Evolutionary conservation across 64 coral and sea anemone genomes (phyloP), one percentile per base, ranked within the genome.

Genomic region (Porites australiensis): DNA sequence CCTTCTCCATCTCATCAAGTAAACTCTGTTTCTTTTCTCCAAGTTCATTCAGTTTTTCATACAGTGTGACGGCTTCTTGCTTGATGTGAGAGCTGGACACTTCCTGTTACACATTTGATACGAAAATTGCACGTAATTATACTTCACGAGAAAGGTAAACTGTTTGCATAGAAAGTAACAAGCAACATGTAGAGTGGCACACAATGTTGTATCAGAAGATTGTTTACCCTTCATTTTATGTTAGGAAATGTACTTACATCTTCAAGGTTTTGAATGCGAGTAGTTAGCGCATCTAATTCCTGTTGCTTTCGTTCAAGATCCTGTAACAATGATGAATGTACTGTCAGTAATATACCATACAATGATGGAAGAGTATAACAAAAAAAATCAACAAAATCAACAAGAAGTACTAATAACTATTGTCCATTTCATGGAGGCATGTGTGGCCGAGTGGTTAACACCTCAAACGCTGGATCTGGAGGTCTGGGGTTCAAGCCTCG

Each of bases 41-140:
- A 14, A 99, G 78, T 75, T 99, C 94, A 54, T 99, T 93, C 27
- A 99, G 82, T 87, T 96, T 99, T 79, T 99, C 97, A 86, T 94
- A 99, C 15, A 99, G 74, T 55, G 87, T 91, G 63, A 99, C 97
- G 96, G 13, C 98, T 96, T 99, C 98, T 62, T 99, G 98, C 82
- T 99, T 99, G 50, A 99, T 58, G 63, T 94, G 88, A 6, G 98
- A 99, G 54, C 94, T 87, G 13, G 91, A 96, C 4, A 99, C 94
- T 82, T 99, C 98, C 98, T 99, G 79, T 53, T 46, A 55, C 27
- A 37, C 27, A 37, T 37, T 37, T 37, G 27, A 37, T 37, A 37
- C 27, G 1, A 37, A 37, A 37, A 37, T 37, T 37, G 1, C 27
- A 37, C 0, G 27, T 37, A 37, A 37, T 37, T 37, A 37, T 37